Evolutionary conservation across 2,888 invertebrate genomes (phyloP), one percentile per base, ranked within the genome.

Genomic region (Tigriopus californicus): DNA sequence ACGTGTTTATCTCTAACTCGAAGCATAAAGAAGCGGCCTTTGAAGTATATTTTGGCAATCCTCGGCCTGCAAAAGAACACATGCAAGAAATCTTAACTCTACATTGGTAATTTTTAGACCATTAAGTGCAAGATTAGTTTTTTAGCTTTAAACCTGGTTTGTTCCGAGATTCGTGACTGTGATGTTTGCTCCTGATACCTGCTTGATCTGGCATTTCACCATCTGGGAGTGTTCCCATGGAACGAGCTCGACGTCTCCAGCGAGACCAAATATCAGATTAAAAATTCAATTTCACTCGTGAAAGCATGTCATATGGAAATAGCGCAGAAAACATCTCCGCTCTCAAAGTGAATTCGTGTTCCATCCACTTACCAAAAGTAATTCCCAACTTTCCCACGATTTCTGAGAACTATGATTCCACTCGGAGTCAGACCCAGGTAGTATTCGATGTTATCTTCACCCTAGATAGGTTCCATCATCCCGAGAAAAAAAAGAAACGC

Each of bases 1-100:
- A 91, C 91, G 75, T 89, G 91, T 78, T 92, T 94, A 75, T 94
- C 94, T 68, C 86, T 85, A 65, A 94, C 92, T 69, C 88, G 79
- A 61, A 94, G 78, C 87, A 94, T 92, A 75, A 95, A 94, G 75
- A 90, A 91, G 70, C 89, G 83, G 68, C 89, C 90, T 77, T 92
- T 92, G 76, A 88, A 89, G 74, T 89, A 90, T 69, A 94, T 85
- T 77, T 94, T 94, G 67, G 88, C 85, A 70, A 95, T 92, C 68
- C 94, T 80, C 64, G 94, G 92, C 77, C 77, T 77, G 67, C 11
- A 66, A 64, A 61, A 54, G 52, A 58, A 56, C 49, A 13, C 41
- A 41, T 44, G 44, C 18, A 3, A 33, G 8, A 5, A 33, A 33
- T 33, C 4, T 33, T 33, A 3, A 33, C 33, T 33, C 33, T 33